Evolutionary conservation across 2,888 invertebrate species (phyloP).

Genomic region (Leucozona laternaria): DNA sequence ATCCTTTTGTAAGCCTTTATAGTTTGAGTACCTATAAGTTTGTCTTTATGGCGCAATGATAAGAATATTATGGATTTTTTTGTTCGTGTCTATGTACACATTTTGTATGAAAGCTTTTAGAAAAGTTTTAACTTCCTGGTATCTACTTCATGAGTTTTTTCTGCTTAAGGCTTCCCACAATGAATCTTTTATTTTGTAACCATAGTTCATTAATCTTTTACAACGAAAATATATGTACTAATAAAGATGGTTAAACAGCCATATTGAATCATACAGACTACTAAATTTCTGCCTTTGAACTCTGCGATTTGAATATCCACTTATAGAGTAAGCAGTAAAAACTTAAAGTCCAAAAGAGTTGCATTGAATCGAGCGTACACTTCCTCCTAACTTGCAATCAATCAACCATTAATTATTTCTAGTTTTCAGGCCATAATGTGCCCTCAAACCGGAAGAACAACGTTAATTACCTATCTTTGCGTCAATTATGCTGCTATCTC

Average conservation of each 20-base stretch:
- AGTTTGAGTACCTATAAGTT: slow-evolving; percentile 27
- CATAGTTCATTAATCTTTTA: not conserved
- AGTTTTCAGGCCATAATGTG: slow-evolving; percentile 13
- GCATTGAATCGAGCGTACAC: not conserved
- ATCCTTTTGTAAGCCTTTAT: not conserved
- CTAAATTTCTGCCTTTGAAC: not conserved
- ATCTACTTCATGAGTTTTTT: not conserved
- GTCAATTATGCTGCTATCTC: slow-evolving; percentile 34
- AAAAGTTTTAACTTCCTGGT: slow-evolving; percentile 11
- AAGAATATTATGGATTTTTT: not conserved
- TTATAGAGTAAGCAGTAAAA: not conserved
- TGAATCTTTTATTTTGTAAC: not conserved
- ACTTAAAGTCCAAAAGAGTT: no score
- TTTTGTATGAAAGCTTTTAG: not conserved
- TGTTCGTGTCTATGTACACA: not conserved
- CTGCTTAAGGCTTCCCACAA: not conserved
- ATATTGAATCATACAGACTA: not conserved
- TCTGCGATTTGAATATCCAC: not conserved
- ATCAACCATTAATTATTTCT: slow-evolving; percentile 43
- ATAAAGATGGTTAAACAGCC: not conserved
- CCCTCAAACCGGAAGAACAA: slow-evolving; percentile 53
- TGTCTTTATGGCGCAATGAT: slow-evolving; percentile 8
- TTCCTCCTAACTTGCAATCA: not conserved
- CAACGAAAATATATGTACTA: not conserved
- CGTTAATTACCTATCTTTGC: slow-evolving; percentile 63